Base-by-base conservation (phyloP, 2,113 vertebrate species). In the Globicephala melas region DNA sequence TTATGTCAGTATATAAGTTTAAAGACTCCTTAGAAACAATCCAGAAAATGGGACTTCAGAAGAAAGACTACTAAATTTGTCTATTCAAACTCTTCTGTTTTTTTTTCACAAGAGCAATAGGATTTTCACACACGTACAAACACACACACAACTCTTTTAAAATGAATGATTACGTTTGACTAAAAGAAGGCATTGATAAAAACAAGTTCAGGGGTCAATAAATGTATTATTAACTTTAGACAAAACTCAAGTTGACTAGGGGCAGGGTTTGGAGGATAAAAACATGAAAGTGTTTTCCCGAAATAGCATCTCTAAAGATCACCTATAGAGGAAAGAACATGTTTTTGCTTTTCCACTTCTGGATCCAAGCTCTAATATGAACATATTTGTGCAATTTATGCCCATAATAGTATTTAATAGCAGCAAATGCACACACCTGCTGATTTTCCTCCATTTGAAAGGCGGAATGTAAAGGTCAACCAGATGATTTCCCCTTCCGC, bases 311-410 rank as follows among this genome's bases (percentile, higher is more conserved):
- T 96, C 63, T 93, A 76, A 95, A 93, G 55, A 94, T 86, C 47
- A 88, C 65, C 76, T 55, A 76, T 31, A 91, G 74, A 79, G 91
- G 70, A 93, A 91, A 94, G 23, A 96, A 79, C 41, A 65, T 44
- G 8, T 53, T 94, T 95, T 60, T 11, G 4, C 47, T 70, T 87
- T 70, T 70, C 84, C 17, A 83, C 65, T 94, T 89, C 85, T 71
- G 71, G 60, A 74, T 47, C 76, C 28, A 77, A 90, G 70, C 81
- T 88, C 81, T 50, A 97, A 88, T 77, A 91, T 18, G n/a, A 97
- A 97, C 53, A 73, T 91, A 88, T 85, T 91, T 91, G 62, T 71
- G 94, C 90, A 95, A 91, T 96, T 95, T 97, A 96, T 93, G 81
- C 25, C 95, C 68, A 84, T 68, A 81, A 74, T 73, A 96, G 80